Base-by-base conservation (phyloP, 2,888 invertebrate species). In the Orthonevra nobilis region DNA sequence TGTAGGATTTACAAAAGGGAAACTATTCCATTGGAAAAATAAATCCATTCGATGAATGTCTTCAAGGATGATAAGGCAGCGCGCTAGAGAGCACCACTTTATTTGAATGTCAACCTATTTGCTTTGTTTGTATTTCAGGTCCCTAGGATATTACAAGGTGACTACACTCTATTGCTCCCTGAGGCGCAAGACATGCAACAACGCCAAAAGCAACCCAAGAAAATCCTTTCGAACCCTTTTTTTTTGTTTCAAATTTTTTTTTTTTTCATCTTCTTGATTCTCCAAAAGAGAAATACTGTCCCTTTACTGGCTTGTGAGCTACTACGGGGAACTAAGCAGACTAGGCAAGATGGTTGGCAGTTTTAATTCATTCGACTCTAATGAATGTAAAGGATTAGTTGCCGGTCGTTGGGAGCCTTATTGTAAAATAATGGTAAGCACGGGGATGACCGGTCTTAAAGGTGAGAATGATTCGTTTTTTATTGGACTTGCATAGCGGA, bases 21-120 rank as follows among this genome's bases (percentile, higher is more conserved):
- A 79, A 79, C 77, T 72, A 79, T 79, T 73, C 61, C 79, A 79
- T 79, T 79, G 79, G 79, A 79, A 79, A 73, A 79, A 73, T 73
- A 79, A 79, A 79, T 79, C 79, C 79, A 66, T 73, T 73, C 79
- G 60, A 73, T 73, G 79, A 73, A 79, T 73, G 79, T 79, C 73
- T 48, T 79, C 73, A 66, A 73, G 73, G 54, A 66, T 50, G 28
- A 60, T n/a, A n/a, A n/a, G 72, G 60, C 72, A 54, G 10, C 7
- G 44, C 60, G 14, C 44, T 30, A 68, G 64, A 48, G 32, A 61
- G 63, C 54, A 23, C 60, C 79, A 68, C 72, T 79, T 79, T 79
- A 72, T 72, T 79, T 66, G 58, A 79, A 79, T 79, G 64, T 63
- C 48, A 64, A 48, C n/a, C n/a, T 63, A 28, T 44, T 66, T 63